Evolutionary conservation across 2,888 invertebrate genomes (phyloP).

Genomic region (Agapostemon virescens): DNA sequence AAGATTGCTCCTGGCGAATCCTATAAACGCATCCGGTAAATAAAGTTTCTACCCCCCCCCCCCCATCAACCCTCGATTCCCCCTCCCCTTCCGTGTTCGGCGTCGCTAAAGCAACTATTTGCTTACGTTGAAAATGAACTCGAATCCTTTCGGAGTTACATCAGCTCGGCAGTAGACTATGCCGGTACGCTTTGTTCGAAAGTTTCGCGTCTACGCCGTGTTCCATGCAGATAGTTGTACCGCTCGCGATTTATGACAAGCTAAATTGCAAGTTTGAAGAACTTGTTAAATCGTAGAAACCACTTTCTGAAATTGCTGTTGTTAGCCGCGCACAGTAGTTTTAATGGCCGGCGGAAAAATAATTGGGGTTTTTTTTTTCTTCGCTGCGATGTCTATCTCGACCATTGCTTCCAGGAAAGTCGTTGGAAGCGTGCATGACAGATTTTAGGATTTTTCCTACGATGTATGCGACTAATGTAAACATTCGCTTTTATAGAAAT

Average conservation of each 20-base stretch:
- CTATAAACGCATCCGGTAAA: neutral
- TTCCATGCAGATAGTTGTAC: neutral
- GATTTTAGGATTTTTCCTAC: neutral
- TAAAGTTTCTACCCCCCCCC: neutral
- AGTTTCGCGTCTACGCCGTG: neutral
- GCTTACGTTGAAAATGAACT: neutral
- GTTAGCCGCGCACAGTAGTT: neutral
- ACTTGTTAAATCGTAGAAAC: constrained; percentile 11
- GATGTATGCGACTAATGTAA: too few relatives aligned
- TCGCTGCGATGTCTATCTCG: neutral
- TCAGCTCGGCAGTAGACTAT: neutral
- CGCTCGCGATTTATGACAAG: constrained; percentile 3
- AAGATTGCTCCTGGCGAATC: constrained; percentile 1
- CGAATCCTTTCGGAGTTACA: constrained; percentile 6
- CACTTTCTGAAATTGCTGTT: neutral
- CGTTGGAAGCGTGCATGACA: neutral
- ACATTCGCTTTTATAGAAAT: too few relatives aligned
- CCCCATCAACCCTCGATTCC: neutral
- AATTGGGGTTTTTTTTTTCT: neutral
- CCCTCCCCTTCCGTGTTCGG: neutral
- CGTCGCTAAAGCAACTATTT: constrained; percentile 4
- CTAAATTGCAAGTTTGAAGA: constrained; percentile 1
- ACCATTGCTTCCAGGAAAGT: neutral
- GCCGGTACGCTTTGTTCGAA: neutral
- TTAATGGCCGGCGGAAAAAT: neutral